phyloP scores from a whole-genome alignment of 2,797 vertebrate species.

The Monodelphis domestica region DNA sequence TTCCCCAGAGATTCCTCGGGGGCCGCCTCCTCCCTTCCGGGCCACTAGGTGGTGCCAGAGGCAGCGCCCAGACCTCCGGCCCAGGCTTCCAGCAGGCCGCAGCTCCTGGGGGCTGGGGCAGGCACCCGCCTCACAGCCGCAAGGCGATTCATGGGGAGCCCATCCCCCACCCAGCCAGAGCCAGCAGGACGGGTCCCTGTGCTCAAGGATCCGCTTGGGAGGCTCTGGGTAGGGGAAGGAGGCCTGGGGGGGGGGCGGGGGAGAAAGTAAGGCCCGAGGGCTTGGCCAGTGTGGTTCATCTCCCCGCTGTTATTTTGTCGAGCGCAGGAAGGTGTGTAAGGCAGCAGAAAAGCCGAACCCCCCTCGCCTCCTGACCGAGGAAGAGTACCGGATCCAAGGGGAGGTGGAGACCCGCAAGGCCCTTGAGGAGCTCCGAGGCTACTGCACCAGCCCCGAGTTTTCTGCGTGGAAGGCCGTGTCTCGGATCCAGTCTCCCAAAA shows the following conservation, averaged over 20 bases:
- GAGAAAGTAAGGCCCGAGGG: constrained; percentile 17
- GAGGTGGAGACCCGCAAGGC: constrained; percentile 92
- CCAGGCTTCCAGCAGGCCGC: too few species aligned
- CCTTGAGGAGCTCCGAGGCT: constrained; percentile 90
- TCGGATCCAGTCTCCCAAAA: constrained; percentile 94
- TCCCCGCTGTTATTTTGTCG: constrained; percentile 74
- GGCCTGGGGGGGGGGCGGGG: too few species aligned
- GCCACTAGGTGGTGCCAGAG: constrained; percentile 72
- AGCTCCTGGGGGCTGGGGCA: too few species aligned
- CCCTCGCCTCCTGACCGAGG: constrained; percentile 92
- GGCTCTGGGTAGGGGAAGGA: constrained; percentile 1
- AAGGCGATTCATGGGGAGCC: too few species aligned
- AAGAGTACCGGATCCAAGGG: constrained; percentile 92
- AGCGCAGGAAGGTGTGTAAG: constrained; percentile 86
- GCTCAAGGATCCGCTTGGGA: constrained; percentile 30
- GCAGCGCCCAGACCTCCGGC: too few species aligned
- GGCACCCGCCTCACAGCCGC: too few species aligned
- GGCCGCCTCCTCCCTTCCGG: constrained; percentile 61
- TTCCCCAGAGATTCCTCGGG: too few species aligned
- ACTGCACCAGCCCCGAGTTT: constrained; percentile 93
- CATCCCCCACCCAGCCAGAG: too few species aligned
- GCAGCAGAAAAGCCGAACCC: constrained; percentile 85
- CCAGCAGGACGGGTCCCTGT: too few species aligned
- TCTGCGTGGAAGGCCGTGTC: constrained; percentile 92
- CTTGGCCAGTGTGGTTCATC: constrained; percentile 65